These are phyloP conservation scores for Phalacrocorax carbo DNA, from an alignment of 2,113 vertebrate species.

Conservation along the genomic window DNA sequence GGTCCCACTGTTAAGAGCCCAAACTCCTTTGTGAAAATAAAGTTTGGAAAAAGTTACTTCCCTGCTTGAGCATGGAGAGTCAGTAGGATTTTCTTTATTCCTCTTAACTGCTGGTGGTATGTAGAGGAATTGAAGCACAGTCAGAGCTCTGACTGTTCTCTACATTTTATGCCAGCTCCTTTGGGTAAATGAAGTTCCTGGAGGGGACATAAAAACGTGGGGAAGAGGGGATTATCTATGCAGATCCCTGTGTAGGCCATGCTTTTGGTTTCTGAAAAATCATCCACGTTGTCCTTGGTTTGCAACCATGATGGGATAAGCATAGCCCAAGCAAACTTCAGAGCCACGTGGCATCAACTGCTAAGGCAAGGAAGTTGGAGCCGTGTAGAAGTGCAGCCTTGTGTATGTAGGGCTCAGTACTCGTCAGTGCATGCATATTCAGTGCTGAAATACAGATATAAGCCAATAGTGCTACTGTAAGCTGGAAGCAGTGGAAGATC, in stretches of 20 bases:
- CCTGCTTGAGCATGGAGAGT: not conserved
- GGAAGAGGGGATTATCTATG: not conserved
- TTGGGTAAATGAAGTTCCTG: not conserved
- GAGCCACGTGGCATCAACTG: not conserved
- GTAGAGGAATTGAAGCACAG: not conserved
- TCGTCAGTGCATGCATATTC: too few relatives aligned
- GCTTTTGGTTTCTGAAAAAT: not conserved
- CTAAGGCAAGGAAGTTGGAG: not conserved
- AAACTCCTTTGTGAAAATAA: not conserved
- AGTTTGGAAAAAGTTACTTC: not conserved
- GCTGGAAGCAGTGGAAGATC: not conserved
- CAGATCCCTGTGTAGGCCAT: accelerated
- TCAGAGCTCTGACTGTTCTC: not conserved
- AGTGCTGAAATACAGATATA: not conserved
- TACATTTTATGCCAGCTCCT: not conserved
- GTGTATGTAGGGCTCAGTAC: accelerated
- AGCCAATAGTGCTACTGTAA: not conserved
- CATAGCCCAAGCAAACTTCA: not conserved
- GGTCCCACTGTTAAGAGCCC: not conserved
- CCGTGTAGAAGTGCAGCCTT: not conserved
- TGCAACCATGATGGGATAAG: not conserved
- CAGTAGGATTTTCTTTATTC: not conserved
- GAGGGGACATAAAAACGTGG: not conserved
- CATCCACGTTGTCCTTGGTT: not conserved
- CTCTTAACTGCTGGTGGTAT: not conserved